These are phyloP conservation scores for Polydrusus cervinus DNA, from an alignment of 2,888 invertebrate species.

Conservation along the genomic window DNA sequence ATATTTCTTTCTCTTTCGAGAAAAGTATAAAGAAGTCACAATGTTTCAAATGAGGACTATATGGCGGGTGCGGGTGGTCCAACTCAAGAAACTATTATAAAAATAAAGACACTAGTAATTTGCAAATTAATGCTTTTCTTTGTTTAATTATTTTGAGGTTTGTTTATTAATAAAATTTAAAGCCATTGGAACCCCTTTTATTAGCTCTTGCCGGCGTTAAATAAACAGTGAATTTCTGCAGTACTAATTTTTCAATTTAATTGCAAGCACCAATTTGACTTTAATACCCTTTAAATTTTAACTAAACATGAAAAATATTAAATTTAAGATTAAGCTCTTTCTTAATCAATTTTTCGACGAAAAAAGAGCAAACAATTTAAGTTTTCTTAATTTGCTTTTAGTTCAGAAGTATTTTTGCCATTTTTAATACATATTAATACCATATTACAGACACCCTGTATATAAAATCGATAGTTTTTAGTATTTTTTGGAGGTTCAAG, in stretches of 20 bases:
- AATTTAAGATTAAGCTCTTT: conserved; percentile 23
- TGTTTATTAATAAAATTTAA: conserved; percentile 19
- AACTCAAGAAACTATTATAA: too few relatives aligned
- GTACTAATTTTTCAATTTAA: conserved; percentile 52
- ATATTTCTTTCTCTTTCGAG: too few relatives aligned
- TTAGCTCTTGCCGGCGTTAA: conserved; percentile 9
- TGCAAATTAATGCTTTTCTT: neutral
- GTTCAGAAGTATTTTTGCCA: neutral
- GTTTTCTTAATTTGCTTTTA: neutral
- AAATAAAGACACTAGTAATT: neutral
- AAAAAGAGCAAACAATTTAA: conserved; percentile 3
- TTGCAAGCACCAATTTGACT: conserved; percentile 41
- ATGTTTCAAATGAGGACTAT: too few relatives aligned
- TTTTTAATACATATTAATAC: too few relatives aligned
- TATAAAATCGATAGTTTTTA: too few relatives aligned
- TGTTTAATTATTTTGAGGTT: neutral
- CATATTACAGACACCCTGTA: too few relatives aligned
- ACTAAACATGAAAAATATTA: conserved; percentile 35
- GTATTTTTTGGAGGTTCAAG: too few relatives aligned
- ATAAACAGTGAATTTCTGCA: conserved; percentile 24
- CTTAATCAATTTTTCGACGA: conserved; percentile 9
- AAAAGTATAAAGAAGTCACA: too few relatives aligned
- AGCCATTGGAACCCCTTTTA: neutral
- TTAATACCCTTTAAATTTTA: conserved; percentile 46
- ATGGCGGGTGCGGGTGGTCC: too few relatives aligned